phyloP scores from a whole-genome alignment of 92 coral and sea anemone genomes.

The Parazoanthus atlanticus region DNA sequence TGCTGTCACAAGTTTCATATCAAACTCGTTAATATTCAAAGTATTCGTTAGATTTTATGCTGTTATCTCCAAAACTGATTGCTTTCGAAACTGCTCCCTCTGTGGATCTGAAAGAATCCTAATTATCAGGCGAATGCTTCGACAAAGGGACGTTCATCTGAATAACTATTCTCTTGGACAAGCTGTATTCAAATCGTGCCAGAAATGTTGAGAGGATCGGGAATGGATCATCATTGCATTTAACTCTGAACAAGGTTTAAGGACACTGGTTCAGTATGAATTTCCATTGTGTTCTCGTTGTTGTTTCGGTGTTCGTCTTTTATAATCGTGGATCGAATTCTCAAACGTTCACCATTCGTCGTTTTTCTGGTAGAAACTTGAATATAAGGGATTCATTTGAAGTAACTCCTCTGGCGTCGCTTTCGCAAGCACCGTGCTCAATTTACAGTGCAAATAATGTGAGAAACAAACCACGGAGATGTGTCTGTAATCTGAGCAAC shows the following conservation, averaged over 20 bases:
- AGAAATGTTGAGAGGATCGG: neutral
- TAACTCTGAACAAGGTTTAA: neutral
- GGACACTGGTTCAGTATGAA: neutral
- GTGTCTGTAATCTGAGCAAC: neutral
- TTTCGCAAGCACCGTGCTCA: neutral
- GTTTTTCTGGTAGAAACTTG: neutral
- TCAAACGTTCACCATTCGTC: conserved; percentile 20
- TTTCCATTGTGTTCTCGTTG: neutral
- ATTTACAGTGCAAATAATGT: neutral
- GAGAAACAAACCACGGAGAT: neutral
- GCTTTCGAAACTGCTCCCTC: neutral
- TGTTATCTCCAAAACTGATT: neutral
- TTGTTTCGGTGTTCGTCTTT: neutral
- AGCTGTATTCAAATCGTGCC: neutral
- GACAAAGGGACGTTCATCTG: neutral
- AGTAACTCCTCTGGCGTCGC: neutral
- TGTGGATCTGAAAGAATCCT: neutral
- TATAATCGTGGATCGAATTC: neutral
- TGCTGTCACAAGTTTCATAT: neutral
- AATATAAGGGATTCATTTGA: neutral
- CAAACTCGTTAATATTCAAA: neutral
- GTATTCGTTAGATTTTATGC: too few species aligned
- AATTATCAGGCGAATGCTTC: neutral
- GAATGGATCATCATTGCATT: neutral
- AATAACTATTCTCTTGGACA: neutral